Evolutionary conservation across 53 echinoderm and acorn worm genomes (phyloP), one percentile per base, ranked within the genome.

Genomic region (Holothuria scabra): DNA sequence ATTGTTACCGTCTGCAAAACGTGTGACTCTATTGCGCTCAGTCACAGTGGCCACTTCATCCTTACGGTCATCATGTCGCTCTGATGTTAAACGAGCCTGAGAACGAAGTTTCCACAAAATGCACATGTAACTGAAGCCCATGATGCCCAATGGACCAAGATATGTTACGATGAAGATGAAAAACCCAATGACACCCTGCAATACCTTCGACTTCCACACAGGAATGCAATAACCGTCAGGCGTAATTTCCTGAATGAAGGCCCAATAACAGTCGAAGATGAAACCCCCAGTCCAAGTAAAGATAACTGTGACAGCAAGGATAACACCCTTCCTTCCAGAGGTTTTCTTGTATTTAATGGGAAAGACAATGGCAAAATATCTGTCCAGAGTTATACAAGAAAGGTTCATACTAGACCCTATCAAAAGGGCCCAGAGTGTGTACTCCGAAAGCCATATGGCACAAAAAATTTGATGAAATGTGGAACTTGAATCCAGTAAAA

Each of bases 351-450:
- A 93, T 67, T 66, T 84, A 23, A 84, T 79, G 8, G 93, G 95
- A 66, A 84, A 83, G 34, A 95, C 80, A 41, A 93, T 91, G 19
- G 95, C 95, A 60, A 87, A 85, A 84, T 91, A 95, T 6, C 95
- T 91, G 35, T 95, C 95, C 38, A 93, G 49, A 12, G 95, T 93
- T 65, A 95, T 95, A 35, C 89, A 84, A 22, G 87, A 65, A 1
- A 95, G 91, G 66, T 95, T 95, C 19, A 93, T 60, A 28, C 90
- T 86, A 12, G 95, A 95, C 11, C 93, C 89, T 62, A 93, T 93
- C 30, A 95, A 88, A 8, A 95, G 83, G 11, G 95, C 86, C 95
- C 95, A 95, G 67, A 95, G 82, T 14, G 91, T 84, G 83, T 93
- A 95, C 68, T 93, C 91, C 2, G 95, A 95, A 5, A 91, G 76